Percentiles rank a stretch among this genome's conserved stretches.
Evolutionary conservation across 2,113 vertebrate genomes (phyloP).

Genomic region (Apodemus speciosus): DNA sequence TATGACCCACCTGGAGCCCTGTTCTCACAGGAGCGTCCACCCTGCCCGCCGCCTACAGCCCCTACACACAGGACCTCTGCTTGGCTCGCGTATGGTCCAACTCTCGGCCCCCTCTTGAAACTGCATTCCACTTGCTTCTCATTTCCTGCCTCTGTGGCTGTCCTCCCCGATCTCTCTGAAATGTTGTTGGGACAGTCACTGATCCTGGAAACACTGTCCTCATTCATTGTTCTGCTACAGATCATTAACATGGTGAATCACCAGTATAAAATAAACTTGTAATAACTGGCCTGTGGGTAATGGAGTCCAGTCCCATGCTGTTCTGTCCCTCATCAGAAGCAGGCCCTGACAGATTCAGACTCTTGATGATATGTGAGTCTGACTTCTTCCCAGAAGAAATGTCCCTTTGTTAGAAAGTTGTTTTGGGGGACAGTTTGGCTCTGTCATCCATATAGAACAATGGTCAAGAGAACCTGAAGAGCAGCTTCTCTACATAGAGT

Average conservation of each 20-base stretch:
- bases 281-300: neutral
- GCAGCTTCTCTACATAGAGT: neutral
- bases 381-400: neutral
- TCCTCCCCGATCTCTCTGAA: neutral
- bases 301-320: neutral
- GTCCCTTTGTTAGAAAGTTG: neutral
- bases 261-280: conserved; percentile 14
- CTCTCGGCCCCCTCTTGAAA: neutral
- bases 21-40: neutral
- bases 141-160: conserved; percentile 37
- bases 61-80: neutral
- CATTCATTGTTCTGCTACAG: neutral
- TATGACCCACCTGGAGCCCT: neutral
- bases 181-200: neutral
- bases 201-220: neutral
- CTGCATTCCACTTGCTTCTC: neutral
- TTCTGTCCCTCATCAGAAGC: neutral
- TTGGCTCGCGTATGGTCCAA: neutral
- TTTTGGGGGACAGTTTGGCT: neutral
- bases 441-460: neutral
- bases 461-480: neutral
- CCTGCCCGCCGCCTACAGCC: neutral
- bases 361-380: neutral
- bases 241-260: conserved; percentile 30
- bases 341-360: neutral